These are phyloP conservation scores for Brachionus rotundiformis DNA, from an alignment of 1,140 invertebrate genomes.

Conservation along the genomic window DNA sequence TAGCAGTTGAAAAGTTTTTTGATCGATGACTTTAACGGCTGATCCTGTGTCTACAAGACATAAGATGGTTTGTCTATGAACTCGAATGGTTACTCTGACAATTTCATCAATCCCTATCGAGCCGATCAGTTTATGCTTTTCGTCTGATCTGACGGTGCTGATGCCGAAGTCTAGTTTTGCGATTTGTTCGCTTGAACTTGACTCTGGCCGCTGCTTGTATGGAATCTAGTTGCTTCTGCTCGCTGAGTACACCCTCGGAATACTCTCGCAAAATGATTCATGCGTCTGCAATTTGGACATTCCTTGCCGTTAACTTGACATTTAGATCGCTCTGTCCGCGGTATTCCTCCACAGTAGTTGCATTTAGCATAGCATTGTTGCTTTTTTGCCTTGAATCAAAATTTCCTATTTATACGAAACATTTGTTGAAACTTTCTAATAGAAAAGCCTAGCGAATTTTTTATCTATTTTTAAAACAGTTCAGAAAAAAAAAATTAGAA, in stretches of 20 bases:
- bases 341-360: neutral
- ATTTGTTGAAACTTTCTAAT: no score
- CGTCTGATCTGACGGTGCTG: neutral
- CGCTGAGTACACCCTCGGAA: neutral
- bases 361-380: neutral
- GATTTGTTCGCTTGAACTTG: neutral
- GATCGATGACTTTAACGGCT: neutral
- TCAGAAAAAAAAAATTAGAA: no score
- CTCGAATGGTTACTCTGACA: neutral
- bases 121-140: neutral
- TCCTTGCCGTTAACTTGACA: neutral
- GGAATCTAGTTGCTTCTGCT: neutral
- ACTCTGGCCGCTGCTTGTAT: neutral
- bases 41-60: neutral
- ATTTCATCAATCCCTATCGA: neutral
- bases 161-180: neutral
- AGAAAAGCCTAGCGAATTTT: no score
- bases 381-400: neutral
- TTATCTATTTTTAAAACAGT: no score
- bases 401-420: no score
- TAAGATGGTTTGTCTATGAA: neutral
- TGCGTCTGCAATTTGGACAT: no score
- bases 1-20: neutral
- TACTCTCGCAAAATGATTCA: slow-evolving; percentile 1
- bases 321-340: neutral